These are phyloP conservation scores for Echinometra lucunter DNA, from an alignment of 53 echinoderm and acorn worm species.

Conservation along the genomic window DNA sequence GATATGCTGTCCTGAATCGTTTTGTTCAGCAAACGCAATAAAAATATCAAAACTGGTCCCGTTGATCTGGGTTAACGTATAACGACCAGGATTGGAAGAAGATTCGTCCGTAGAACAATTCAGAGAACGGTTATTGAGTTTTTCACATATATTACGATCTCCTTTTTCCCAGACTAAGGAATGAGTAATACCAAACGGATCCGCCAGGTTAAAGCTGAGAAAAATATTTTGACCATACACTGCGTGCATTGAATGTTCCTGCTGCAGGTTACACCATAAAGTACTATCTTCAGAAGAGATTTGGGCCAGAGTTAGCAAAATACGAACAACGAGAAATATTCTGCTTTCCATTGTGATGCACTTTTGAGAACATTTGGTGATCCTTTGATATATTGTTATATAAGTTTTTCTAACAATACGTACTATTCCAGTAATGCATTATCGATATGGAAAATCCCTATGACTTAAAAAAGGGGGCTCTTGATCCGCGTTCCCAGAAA, in stretches of 20 bases:
- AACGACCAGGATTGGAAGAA: neutral
- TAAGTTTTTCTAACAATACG: no score
- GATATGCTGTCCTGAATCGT: neutral
- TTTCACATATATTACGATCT: slow-evolving; percentile 15
- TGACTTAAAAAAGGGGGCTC: neutral
- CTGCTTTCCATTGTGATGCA: neutral
- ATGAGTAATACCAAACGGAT: neutral
- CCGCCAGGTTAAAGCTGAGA: neutral
- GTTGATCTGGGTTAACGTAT: neutral
- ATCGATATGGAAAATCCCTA: no score
- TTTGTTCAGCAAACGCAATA: neutral
- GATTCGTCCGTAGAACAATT: neutral
- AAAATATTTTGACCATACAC: neutral
- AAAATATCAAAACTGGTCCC: neutral
- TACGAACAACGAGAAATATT: neutral
- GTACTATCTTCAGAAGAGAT: neutral
- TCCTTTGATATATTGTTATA: neutral
- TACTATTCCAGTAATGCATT: no score
- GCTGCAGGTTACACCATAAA: slow-evolving; percentile 24
- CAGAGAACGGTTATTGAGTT: neutral
- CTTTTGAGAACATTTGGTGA: neutral
- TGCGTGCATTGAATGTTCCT: neutral
- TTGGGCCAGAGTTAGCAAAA: neutral
- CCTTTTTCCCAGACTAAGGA: neutral
- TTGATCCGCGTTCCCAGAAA: neutral